Percentiles rank a stretch among this genome's conserved stretches.
Evolutionary conservation across 2,113 vertebrate genomes (phyloP).

Genomic region (Lethenteron camtschaticum): DNA sequence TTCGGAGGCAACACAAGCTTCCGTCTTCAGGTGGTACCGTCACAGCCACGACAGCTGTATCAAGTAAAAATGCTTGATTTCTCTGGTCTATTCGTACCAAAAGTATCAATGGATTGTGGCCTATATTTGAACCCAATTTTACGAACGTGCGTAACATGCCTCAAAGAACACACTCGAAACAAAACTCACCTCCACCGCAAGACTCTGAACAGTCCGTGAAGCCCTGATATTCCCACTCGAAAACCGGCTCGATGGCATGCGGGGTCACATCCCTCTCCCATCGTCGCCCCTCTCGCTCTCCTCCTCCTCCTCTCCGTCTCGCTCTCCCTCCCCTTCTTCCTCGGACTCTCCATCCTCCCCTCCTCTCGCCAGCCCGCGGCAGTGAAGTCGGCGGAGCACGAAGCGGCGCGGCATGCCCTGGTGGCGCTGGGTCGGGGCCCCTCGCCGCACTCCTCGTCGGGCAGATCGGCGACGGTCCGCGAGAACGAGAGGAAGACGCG

Average conservation of each 20-base stretch:
- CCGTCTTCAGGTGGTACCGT: no score
- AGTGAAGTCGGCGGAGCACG: conserved; percentile 17
- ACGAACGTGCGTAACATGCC: no score
- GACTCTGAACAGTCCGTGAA: conserved; percentile 52
- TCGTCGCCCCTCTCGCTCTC: no score
- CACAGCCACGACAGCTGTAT: no score
- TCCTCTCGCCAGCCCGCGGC: neutral
- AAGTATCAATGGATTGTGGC: no score
- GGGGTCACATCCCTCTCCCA: no score
- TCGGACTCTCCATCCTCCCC: conserved; percentile 12
- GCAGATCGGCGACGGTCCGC: conserved; percentile 51
- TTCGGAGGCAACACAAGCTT: no score
- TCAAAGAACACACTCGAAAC: neutral
- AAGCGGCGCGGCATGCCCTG: conserved; percentile 25
- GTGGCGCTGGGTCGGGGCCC: conserved; percentile 24
- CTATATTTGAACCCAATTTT: no score
- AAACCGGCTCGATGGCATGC: conserved; percentile 14
- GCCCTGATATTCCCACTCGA: conserved; percentile 50
- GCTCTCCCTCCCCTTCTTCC: conserved; percentile 7
- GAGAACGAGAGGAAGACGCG: conserved; percentile 48
- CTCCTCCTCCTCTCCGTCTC: conserved; percentile 11
- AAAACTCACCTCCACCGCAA: conserved; percentile 33
- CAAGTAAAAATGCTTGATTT: no score
- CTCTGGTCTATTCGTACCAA: no score
- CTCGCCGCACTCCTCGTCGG: conserved; percentile 43